phyloP scores from a whole-genome alignment of 2,888 invertebrate species.

The Hirtodrosophila trivittata region DNA sequence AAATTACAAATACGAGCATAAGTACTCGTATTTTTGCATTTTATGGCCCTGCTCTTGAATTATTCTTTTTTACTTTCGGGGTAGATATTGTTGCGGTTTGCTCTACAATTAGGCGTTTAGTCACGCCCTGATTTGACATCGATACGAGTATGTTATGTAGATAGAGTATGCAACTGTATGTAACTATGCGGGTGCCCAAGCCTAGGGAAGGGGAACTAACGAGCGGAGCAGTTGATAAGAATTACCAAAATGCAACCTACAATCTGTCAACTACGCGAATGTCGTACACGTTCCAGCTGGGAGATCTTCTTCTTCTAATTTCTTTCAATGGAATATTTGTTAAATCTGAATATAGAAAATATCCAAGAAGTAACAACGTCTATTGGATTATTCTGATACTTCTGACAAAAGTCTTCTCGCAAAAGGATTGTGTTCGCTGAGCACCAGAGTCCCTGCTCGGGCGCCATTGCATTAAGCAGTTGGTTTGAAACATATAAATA shows the following conservation, averaged over 20 bases:
- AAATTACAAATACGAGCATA: conserved; percentile 40
- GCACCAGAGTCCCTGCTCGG: too few relatives aligned
- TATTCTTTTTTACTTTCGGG: conserved; percentile 1
- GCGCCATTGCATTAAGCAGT: too few relatives aligned
- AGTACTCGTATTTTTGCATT: conserved; percentile 68
- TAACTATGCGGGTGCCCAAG: conserved; percentile 33
- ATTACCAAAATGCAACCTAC: not conserved
- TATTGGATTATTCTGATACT: too few relatives aligned
- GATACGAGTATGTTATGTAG: conserved; percentile 53
- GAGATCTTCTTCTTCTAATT: too few relatives aligned
- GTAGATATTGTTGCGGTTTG: conserved; percentile 39
- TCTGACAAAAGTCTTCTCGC: too few relatives aligned
- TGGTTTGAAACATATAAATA: too few relatives aligned
- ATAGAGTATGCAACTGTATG: not conserved
- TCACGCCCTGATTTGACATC: conserved; percentile 75
- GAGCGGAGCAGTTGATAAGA: conserved; percentile 22
- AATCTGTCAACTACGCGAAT: conserved; percentile 12
- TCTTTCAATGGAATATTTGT: too few relatives aligned
- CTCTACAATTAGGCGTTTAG: conserved; percentile 73
- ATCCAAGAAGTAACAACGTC: too few relatives aligned
- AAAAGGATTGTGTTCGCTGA: too few relatives aligned
- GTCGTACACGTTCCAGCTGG: too few relatives aligned
- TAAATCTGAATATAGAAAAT: too few relatives aligned
- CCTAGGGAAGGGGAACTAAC: not conserved
- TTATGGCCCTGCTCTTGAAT: conserved; percentile 45